A percentile compares a stretch with the other conserved stretches of the same genome.
These are phyloP conservation scores for Trachelus troglodyta DNA, from an alignment of 2,888 invertebrate species.

Conservation along the genomic window DNA sequence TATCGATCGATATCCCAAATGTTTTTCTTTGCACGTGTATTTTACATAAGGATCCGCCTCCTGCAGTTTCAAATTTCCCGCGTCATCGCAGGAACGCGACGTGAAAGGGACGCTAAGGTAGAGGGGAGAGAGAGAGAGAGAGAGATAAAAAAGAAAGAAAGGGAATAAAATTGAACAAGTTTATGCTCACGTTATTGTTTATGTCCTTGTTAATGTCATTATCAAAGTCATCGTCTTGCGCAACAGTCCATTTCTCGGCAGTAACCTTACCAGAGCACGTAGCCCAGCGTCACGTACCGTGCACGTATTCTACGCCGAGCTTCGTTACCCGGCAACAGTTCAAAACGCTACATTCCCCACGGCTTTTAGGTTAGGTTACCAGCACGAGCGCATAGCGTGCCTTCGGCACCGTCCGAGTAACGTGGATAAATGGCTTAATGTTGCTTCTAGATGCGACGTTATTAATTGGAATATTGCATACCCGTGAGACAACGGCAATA, in stretches of 20 bases:
- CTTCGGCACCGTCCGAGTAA: not conserved
- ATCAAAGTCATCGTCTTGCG: not conserved
- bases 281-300: not conserved
- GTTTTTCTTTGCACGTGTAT: not conserved
- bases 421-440: not conserved
- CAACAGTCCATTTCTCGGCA: not conserved
- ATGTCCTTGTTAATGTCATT: not conserved
- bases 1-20: not conserved
- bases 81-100: not conserved
- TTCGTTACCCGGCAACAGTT: not conserved
- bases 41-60: not conserved
- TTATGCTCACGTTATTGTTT: not conserved
- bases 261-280: not conserved
- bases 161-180: not conserved
- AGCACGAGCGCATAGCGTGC: not conserved
- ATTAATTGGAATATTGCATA: not conserved
- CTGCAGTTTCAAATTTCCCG: not conserved
- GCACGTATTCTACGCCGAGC: not conserved
- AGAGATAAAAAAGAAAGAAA: not conserved
- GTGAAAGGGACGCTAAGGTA: not conserved
- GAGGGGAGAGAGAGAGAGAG: not conserved
- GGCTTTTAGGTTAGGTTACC: not conserved
- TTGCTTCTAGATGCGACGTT: not conserved
- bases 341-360: not conserved
- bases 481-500: not conserved